These are phyloP conservation scores for Ruditapes philippinarum DNA, from an alignment of 1,140 invertebrate species.

Conservation along the genomic window DNA sequence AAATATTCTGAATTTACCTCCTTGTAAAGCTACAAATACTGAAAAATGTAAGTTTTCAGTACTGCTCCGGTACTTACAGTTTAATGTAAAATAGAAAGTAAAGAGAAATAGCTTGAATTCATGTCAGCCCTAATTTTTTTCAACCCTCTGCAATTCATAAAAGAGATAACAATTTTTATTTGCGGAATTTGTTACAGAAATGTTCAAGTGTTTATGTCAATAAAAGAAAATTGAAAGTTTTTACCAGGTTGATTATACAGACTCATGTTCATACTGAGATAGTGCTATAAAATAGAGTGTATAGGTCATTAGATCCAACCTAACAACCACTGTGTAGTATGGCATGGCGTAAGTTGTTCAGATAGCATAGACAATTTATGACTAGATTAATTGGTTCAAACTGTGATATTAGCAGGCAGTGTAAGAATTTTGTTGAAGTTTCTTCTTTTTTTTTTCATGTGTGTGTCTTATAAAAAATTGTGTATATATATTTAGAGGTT, in stretches of 20 bases:
- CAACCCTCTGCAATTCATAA: background rate
- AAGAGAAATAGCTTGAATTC: too few relatives aligned
- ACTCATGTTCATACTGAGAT: background rate
- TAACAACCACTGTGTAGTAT: background rate
- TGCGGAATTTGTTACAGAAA: slow-evolving; percentile 25
- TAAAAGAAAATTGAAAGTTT: slow-evolving; percentile 1
- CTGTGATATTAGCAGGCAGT: background rate
- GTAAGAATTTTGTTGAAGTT: too few relatives aligned
- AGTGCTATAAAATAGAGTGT: background rate
- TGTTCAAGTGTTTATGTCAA: slow-evolving; percentile 31
- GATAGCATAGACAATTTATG: slow-evolving; percentile 38
- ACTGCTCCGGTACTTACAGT: too few relatives aligned
- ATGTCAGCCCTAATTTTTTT: background rate
- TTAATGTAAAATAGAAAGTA: too few relatives aligned
- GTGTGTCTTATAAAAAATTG: too few relatives aligned
- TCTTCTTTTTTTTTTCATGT: too few relatives aligned
- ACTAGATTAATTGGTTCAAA: slow-evolving; percentile 10
- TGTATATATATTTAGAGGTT: too few relatives aligned
- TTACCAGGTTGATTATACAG: slow-evolving; percentile 1
- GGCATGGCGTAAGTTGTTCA: background rate
- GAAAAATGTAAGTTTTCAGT: too few relatives aligned
- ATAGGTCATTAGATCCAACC: background rate
- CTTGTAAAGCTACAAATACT: too few relatives aligned
- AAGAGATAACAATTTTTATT: background rate
- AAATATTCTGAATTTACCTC: too few relatives aligned